Evolutionary conservation across 2,888 invertebrate genomes (phyloP), one percentile per base, ranked within the genome.

Genomic region (Drosophila kambysellisi): DNA sequence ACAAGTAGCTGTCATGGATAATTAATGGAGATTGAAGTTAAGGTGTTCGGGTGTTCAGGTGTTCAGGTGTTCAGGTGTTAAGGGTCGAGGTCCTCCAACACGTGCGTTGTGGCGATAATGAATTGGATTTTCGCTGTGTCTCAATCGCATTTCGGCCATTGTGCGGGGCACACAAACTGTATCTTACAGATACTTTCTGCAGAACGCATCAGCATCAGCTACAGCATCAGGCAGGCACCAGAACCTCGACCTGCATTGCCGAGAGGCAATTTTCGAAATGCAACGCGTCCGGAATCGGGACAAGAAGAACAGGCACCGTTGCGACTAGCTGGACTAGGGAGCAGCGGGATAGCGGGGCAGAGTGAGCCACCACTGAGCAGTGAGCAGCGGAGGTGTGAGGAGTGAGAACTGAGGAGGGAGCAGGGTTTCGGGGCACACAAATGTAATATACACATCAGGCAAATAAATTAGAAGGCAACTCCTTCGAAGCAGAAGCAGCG

Each of bases 401-500:
- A 5, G 20, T 2, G 11, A 35, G 25, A 12, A 32, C 25, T 17
- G 50, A 48, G 29, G 17, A 39, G 39, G 12, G 43, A 41, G 56
- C 30, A 39, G 61, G 57, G 11, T 25, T 17, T 61, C 39, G 62
- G 25, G 46, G 69, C 69, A 25, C 76, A 79, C 79, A 88, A 79
- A 83, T 83, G 82, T 82, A 89, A 90, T 88, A 88, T 83, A 91
- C 82, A 91, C 91, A 86, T 88, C 90, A 89, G 80, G 81, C 83
- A 88, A 91, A 91, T 91, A 91, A 91, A 91, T 91, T 85, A 89
- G 89, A 88, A 83, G 89, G 83, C 83, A 90, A 91, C 91, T 88
- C 91, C 88, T 91, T 89, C 82, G 82, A 56, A 56, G 43, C 43
- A 32, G 76, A 74, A 79, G 83, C 81, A 75, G 83, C 82, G 79